phyloP scores from a whole-genome alignment of 2,113 vertebrate species.

The Heloderma charlesbogerti region DNA sequence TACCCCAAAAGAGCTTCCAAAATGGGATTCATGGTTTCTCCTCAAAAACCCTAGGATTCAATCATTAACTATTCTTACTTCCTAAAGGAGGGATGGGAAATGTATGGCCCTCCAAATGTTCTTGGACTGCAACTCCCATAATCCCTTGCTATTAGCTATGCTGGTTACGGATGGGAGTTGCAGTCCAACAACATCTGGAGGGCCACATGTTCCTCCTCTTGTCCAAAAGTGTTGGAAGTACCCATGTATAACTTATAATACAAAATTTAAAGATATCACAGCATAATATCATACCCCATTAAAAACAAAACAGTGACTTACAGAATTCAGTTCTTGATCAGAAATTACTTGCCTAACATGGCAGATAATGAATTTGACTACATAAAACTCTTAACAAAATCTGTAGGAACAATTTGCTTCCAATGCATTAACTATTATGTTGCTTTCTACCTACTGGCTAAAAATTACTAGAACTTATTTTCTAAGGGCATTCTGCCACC shows the following conservation, averaged over 20 bases:
- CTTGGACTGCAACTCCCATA: too few relatives aligned
- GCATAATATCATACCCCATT: not conserved
- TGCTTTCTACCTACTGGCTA: not conserved
- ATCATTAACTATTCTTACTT: too few relatives aligned
- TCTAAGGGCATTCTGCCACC: not conserved
- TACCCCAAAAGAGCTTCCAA: not conserved
- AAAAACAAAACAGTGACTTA: not conserved
- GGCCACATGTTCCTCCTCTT: too few relatives aligned
- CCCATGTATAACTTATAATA: not conserved
- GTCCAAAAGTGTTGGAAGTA: not conserved
- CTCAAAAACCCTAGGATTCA: not conserved
- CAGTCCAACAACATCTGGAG: too few relatives aligned
- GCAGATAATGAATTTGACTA: not conserved
- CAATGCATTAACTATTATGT: not conserved
- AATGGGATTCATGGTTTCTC: not conserved
- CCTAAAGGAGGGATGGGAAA: too few relatives aligned
- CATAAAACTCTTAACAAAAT: not conserved
- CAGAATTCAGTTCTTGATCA: not conserved
- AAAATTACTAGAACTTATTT: not conserved
- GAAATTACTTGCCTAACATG: not conserved
- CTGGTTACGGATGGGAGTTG: too few relatives aligned
- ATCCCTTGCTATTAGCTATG: too few relatives aligned
- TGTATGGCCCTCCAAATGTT: too few relatives aligned
- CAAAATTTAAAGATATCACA: not conserved
- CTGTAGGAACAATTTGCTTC: not conserved